These are phyloP conservation scores for Empis stercorea DNA, from an alignment of 2,888 invertebrate species.

Conservation along the genomic window DNA sequence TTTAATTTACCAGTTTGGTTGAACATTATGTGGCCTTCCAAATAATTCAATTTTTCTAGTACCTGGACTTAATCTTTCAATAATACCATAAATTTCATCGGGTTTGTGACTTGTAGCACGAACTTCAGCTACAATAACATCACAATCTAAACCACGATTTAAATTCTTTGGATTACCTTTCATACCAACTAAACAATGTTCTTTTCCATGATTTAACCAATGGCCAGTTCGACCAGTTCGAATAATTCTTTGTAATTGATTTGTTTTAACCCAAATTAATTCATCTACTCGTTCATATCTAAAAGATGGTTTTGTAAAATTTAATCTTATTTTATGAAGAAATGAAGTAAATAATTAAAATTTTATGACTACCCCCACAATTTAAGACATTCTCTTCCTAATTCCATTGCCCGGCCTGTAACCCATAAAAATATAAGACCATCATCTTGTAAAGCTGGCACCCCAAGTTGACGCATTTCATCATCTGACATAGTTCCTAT, in stretches of 20 bases:
- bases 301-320: too few relatives aligned
- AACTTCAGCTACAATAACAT: constrained; percentile 97
- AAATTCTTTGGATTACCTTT: constrained; percentile 86
- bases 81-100: constrained; percentile 96
- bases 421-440: constrained; percentile 97
- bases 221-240: constrained; percentile 94
- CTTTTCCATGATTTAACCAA: constrained; percentile 98
- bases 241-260: constrained; percentile 93
- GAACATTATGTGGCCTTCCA: constrained; percentile 93
- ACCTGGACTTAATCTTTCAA: constrained; percentile 90
- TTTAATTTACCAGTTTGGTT: constrained; percentile 79
- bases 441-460: constrained; percentile 88
- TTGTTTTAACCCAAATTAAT: constrained; percentile 98
- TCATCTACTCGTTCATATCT: constrained; percentile 88
- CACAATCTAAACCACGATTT: constrained; percentile 89
- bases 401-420: constrained; percentile 71
- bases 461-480: constrained; percentile 91
- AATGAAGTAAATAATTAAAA: too few relatives aligned
- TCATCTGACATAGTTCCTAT: constrained; percentile 91
- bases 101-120: constrained; percentile 97
- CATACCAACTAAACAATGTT: constrained; percentile 92
- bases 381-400: constrained; percentile 89
- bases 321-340: too few relatives aligned
- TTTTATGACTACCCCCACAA: constrained; percentile 89
- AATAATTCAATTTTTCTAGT: constrained; percentile 95